Base-by-base conservation (phyloP, 2,113 vertebrate genomes). In the Elephas maximus region DNA sequence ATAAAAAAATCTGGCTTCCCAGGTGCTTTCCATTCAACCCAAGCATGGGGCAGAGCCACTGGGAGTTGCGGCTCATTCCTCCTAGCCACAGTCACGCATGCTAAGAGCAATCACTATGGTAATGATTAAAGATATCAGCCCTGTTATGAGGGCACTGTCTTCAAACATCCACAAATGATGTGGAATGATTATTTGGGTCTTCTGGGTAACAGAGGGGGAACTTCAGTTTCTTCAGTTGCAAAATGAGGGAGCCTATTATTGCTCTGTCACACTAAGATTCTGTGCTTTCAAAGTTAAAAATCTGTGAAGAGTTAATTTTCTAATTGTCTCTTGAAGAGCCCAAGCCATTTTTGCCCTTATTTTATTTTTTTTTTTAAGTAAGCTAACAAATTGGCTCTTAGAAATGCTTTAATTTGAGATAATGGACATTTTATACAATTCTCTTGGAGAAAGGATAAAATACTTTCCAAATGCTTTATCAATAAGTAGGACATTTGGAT, bases 401-500 rank as follows among this genome's bases (percentile, higher is more conserved):
- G 88, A 97, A 97, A 82, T 92, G 74, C 62, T 97, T 95, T 94
- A 83, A 81, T 90, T 87, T 97, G 88, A 95, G 87, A 94, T 96
- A 92, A 91, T 74, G 79, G 28, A 62, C 48, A n/a, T 94, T 97
- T 93, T 94, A 87, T 23, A 69, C 93, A 92, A 37, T 94, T 89
- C 10, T 14, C 62, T 91, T 11, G 45, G 76, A 91, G 80, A 63
- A 87, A 41, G 94, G 87, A 96, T 77, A 92, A 95, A 92, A 60
- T 60, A 84, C 7, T 48, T 93, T 95, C 63, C 92, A 96, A 82
- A 81, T 82, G 60, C 51, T 78, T 90, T 88, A 95, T 93, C 92
- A 83, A 78, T 90, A 95, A 88, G 28, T 17, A 92, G 80, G 77
- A 57, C 65, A 51, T 90, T 95, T 94, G 67, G 53, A 67, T 57